Conservation (phyloP, 2,797 vertebrate species). For the Malacoraja senta region DNA sequence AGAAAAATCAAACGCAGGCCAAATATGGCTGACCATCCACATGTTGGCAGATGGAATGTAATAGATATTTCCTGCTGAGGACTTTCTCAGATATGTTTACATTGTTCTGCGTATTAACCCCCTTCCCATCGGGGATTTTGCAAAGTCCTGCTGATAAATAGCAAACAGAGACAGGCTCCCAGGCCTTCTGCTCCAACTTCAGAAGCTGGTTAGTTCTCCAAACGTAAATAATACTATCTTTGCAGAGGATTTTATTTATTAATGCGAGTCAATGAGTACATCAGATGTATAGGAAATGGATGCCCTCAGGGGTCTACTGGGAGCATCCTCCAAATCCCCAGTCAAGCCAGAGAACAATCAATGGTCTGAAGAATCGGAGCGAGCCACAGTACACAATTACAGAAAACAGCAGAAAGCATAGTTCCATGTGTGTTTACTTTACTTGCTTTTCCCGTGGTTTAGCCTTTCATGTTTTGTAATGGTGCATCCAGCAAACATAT, state of each 20-base stretch:
- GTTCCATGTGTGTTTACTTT: background rate
- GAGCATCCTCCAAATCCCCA: background rate
- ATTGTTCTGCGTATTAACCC: background rate
- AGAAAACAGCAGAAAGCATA: background rate
- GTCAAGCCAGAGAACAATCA: background rate
- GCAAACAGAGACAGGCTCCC: background rate
- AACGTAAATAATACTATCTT: background rate
- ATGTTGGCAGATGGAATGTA: background rate
- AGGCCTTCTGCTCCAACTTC: background rate
- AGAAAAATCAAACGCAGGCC: background rate
- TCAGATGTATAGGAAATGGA: background rate
- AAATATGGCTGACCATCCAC: background rate
- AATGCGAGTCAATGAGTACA: background rate
- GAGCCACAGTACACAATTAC: background rate
- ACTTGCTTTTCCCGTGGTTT: background rate
- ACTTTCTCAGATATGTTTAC: background rate
- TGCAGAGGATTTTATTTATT: constrained; percentile 9
- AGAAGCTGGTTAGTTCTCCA: background rate
- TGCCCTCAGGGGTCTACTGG: no score
- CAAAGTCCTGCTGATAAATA: background rate
- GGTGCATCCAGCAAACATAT: background rate
- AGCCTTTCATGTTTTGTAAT: background rate
- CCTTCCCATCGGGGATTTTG: background rate
- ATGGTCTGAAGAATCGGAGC: background rate
- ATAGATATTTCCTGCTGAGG: background rate